Base-by-base conservation (phyloP, 2,888 invertebrate species). In the Pocota personata region DNA sequence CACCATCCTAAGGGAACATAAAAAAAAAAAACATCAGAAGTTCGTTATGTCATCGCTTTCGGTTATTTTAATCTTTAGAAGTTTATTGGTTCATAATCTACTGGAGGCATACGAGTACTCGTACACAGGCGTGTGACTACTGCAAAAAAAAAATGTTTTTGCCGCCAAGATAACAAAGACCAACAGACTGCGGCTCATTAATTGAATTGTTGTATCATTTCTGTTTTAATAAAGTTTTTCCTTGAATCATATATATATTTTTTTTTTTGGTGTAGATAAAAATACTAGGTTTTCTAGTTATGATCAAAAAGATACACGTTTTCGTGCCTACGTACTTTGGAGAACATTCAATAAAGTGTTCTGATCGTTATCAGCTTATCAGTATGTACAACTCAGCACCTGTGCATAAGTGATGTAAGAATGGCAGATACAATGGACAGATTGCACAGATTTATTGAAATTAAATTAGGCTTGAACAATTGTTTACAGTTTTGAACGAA, bases 1-100 rank as follows among this genome's bases (percentile, higher is more conserved):
- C 58, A 90, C 89, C 91, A 90, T 90, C 88, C 90, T 84, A 50
- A 21, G 30, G 30, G 27, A 48, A 35, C 10, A 46, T 37, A 24
- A 46, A 48, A 35, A 10, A 60, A 27, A 37, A 24, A n/a, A 48
- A 35, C 8, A 35, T 35, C 1, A 35, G 10, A 19, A 7, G 24
- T 27, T 27, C n/a, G 12, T 55, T 55, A 55, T 55, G 55, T 48
- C 21, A 48, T 10, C 48, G 14, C 4, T 10, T 37, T 37, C 19
- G 7, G 2, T 32, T 14, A 10, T 12, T 16, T 32, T 32, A 55
- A 32, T 55, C 32, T 19, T 32, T 6, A 16, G 2, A 8, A 43
- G n/a, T 27, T 1, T 46, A 19, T 32, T 27, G 12, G 16, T n/a
- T 60, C 16, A 14, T 52, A 64, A 50, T 75, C 24, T 57, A 16